These are phyloP conservation scores for Drosophila incognita DNA, from an alignment of 2,888 invertebrate genomes.

Conservation along the genomic window DNA sequence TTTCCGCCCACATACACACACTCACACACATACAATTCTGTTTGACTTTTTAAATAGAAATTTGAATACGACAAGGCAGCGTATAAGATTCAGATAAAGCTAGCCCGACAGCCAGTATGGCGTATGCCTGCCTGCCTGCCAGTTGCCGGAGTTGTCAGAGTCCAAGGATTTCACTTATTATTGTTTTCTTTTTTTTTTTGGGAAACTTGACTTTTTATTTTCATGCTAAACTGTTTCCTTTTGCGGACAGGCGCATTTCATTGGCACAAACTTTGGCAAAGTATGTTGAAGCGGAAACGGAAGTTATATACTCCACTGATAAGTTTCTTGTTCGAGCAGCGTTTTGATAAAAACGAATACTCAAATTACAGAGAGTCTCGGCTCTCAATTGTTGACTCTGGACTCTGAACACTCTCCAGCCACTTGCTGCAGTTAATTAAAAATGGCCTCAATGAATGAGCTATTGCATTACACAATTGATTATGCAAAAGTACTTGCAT, in stretches of 20 bases:
- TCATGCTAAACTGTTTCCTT: conserved; percentile 69
- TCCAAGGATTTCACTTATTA: conserved; percentile 47
- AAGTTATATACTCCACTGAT: conserved; percentile 65
- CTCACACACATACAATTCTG: conserved; percentile 15
- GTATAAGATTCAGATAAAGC: conserved; percentile 76
- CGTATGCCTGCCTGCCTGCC: conserved; percentile 22
- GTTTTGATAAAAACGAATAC: conserved; percentile 24
- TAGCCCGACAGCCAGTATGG: conserved; percentile 24
- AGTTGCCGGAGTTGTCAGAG: conserved; percentile 47
- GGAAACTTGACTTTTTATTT: conserved; percentile 61
- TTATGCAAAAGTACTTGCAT: conserved; percentile 55
- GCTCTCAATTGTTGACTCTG: conserved; percentile 8
- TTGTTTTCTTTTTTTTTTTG: conserved; percentile 25
- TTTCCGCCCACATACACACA: conserved; percentile 38
- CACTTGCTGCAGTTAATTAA: conserved; percentile 60
- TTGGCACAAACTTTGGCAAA: conserved; percentile 63
- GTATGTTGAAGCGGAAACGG: conserved; percentile 67
- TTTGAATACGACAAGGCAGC: conserved; percentile 74
- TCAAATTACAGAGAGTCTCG: conserved; percentile 3
- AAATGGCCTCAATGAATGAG: conserved; percentile 58
- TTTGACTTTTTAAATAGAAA: conserved; percentile 62
- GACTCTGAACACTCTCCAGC: not conserved
- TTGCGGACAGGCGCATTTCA: conserved; percentile 66
- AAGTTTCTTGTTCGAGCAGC: conserved; percentile 33
- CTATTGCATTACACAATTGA: conserved; percentile 67